Evolutionary conservation across 2,888 invertebrate species (phyloP), one percentile per base, ranked within the genome.

Genomic region (Ophion slaviceki): DNA sequence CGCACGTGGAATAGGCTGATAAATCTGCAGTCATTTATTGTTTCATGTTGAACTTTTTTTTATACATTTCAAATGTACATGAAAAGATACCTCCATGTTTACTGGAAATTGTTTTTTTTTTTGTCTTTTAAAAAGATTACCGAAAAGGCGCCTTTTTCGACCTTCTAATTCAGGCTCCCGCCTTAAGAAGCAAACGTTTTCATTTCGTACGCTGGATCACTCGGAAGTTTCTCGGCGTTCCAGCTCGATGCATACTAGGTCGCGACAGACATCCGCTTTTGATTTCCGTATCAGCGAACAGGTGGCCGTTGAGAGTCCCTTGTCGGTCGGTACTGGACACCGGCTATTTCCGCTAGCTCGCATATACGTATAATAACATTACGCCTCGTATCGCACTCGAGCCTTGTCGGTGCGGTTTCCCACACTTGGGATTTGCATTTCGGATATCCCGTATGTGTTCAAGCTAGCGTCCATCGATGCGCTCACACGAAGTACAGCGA

Each of bases 221-320:
- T 47, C 40, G 24, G 62, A 78, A 47, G 47, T 11, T n/a, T n/a
- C 57, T 36, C 28, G 59, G 45, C 81, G 88, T 88, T 87, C 82
- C 90, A 91, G 89, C 87, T 87, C 90, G 93, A 89, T 92, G 92
- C 90, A 87, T 91, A 87, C 88, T 88, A 88, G 89, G 89, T 90
- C 89, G 88, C 88, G 90, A 84, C 91, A 90, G 91, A 91, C 92
- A 92, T 93, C 93, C 93, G 93, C 91, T 93, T 93, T 92, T 93
- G 92, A 93, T 93, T 93, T 93, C 92, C 91, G 90, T 92, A 89
- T 89, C 89, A 88, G 87, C 76, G 76, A 88, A 88, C 89, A 89
- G 89, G 88, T 89, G 89, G 87, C 87, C 88, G 88, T 88, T 87
- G 84, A 88, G 86, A 80, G 71, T 76, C 59, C 59, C 83, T 74